A percentile compares a stretch with the other conserved stretches of the same genome.
Evolutionary conservation across 2,113 vertebrate species (phyloP).

Genomic region (Phalacrocorax aristotelis): DNA sequence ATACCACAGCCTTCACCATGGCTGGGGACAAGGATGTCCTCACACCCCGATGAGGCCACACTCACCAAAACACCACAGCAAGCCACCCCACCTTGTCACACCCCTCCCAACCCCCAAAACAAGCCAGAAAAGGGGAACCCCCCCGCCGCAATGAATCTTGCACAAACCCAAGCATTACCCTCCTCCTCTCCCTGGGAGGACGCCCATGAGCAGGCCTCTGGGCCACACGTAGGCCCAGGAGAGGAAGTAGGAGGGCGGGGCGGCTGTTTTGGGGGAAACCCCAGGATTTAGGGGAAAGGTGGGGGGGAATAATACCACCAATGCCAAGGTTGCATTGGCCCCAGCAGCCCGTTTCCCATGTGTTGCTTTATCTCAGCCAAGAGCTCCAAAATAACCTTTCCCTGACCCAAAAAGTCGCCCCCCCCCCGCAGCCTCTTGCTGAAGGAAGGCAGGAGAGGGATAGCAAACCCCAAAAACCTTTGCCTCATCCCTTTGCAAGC

Average conservation of each 20-base stretch:
- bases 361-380: neutral
- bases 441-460: neutral
- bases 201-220: neutral
- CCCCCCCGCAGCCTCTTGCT: neutral
- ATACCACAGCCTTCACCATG: neutral
- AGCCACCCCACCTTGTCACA: neutral
- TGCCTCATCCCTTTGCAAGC: neutral
- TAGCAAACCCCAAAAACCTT: neutral
- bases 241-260: fast-evolving
- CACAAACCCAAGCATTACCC: fast-evolving
- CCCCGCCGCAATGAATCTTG: too few species aligned
- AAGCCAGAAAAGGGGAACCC: neutral
- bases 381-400: neutral
- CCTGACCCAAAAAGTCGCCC: neutral
- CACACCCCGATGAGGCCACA: fast-evolving
- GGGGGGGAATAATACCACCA: fast-evolving
- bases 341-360: neutral
- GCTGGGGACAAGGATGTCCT: neutral
- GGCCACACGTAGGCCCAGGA: fast-evolving
- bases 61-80: neutral
- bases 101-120: neutral
- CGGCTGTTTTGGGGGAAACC: neutral
- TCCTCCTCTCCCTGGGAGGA: neutral
- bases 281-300: neutral
- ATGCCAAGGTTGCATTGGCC: neutral